Evolutionary conservation across 2,888 invertebrate genomes (phyloP), one percentile per base, ranked within the genome.

Genomic region (Hyposoter didymator): DNA sequence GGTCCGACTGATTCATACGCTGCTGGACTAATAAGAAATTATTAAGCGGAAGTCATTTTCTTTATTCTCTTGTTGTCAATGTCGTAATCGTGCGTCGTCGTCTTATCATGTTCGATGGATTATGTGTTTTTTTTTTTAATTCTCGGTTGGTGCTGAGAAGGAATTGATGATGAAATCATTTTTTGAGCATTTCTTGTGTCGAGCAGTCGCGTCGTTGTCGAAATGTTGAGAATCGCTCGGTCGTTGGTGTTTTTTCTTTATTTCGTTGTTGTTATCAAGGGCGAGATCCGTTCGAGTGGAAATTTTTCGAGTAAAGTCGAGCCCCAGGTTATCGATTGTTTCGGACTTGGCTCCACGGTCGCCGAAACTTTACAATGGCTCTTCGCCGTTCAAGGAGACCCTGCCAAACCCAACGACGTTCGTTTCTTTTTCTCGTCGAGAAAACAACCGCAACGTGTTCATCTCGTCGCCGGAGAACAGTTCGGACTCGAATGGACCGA

Each of bases 401-500:
- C 94, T 0, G 93, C 94, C 0, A 90, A 94, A 1, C 92, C 92
- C 0, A 92, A 95, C 76, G 94, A 95, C 84, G 95, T 95, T 0
- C 94, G 94, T 75, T 95, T 95, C 90, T 95, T 93, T 85, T 93
- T 95, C 79, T 93, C 94, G 0, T 95, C 95, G 0, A 93, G 95
- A 12, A 91, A 86, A 2, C 92, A 92, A 69, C 93, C 92, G 0
- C 80, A 88, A 0, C 94, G 95, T 86, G 94, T 94, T 39, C 94
- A 94, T 92, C 95, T 95, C 2, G n/a, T 90, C 0, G 72, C 84
- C 3, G 93, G 91, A 0, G 87, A 93, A 0, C 95, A 95, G 84
- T 95, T 95, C 84, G 95, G 95, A 0, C 90, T 96, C 14, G 95
- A 95, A 82, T 95, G 95, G 94, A 95, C 95, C 0, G 95, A 96